Conservation (phyloP, 2,113 vertebrate species). For the Naja naja region DNA sequence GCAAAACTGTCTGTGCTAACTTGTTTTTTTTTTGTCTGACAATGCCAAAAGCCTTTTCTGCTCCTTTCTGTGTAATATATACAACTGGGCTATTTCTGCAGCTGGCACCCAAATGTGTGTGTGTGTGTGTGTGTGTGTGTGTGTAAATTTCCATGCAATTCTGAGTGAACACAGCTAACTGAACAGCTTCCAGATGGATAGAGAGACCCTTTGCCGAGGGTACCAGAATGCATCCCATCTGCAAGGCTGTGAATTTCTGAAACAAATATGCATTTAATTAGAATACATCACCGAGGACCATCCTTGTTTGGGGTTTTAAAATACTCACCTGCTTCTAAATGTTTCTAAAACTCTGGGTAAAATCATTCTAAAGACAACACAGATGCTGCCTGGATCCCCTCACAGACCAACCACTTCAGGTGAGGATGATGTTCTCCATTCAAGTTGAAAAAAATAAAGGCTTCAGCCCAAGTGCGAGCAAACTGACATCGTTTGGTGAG, state of each 20-base stretch:
- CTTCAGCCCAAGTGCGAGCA: constrained; percentile 74
- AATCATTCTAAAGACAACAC: constrained; percentile 65
- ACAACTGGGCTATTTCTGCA: neutral
- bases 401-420: constrained; percentile 64
- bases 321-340: constrained; percentile 69
- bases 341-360: constrained; percentile 69
- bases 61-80: neutral
- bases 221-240: constrained; percentile 59
- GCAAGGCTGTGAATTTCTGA: constrained; percentile 59
- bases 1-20: neutral
- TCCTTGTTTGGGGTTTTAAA: constrained; percentile 67
- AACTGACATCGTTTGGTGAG: constrained; percentile 74
- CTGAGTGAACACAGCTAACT: constrained; percentile 41
- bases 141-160: neutral
- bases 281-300: constrained; percentile 57
- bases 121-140: neutral
- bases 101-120: neutral
- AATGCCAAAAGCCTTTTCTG: neutral
- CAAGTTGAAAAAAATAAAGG: constrained; percentile 69
- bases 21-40: neutral
- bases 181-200: constrained; percentile 63
- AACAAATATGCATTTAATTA: constrained; percentile 63
- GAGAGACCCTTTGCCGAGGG: constrained; percentile 54
- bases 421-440: constrained; percentile 68
- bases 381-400: constrained; percentile 18